Evolutionary conservation across 2,113 vertebrate species (phyloP).

Genomic region (Sorex araneus): DNA sequence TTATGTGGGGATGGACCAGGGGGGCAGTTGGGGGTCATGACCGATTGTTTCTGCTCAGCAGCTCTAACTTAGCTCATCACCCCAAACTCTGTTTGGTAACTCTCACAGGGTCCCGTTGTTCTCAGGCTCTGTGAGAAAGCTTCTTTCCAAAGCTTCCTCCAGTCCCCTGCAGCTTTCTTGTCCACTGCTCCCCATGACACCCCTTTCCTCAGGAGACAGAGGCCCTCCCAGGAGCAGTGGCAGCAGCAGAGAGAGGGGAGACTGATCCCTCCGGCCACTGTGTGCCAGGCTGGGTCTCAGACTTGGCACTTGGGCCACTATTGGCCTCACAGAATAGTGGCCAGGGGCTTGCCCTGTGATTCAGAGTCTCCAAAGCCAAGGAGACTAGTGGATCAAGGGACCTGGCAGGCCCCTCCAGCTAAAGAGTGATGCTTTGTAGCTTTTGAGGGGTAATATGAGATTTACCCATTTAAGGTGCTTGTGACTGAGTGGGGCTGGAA

Average conservation of each 20-base stretch:
- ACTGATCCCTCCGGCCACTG: no score
- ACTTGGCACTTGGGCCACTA: background rate
- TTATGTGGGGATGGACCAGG: background rate
- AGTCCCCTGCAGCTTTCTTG: no score
- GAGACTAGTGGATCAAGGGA: background rate
- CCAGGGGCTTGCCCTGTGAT: no score
- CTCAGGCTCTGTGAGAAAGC: background rate
- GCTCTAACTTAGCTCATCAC: background rate
- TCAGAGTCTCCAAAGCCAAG: no score
- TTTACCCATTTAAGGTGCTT: fast-evolving
- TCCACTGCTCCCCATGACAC: background rate
- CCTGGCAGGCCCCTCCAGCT: background rate
- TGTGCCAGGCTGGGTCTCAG: background rate
- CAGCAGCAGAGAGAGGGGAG: background rate
- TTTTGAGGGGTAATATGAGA: background rate
- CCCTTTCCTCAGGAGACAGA: no score
- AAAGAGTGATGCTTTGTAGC: background rate
- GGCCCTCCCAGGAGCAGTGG: background rate
- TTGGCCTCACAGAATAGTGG: background rate
- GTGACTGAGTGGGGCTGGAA: background rate
- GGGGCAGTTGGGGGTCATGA: background rate
- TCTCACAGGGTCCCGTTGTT: background rate
- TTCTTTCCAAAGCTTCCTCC: background rate
- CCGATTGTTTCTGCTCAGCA: background rate
- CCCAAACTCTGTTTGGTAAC: background rate